Evolutionary conservation across 2,113 vertebrate genomes (phyloP), one percentile per base, ranked within the genome.

Genomic region (Neodon shergylaensis): DNA sequence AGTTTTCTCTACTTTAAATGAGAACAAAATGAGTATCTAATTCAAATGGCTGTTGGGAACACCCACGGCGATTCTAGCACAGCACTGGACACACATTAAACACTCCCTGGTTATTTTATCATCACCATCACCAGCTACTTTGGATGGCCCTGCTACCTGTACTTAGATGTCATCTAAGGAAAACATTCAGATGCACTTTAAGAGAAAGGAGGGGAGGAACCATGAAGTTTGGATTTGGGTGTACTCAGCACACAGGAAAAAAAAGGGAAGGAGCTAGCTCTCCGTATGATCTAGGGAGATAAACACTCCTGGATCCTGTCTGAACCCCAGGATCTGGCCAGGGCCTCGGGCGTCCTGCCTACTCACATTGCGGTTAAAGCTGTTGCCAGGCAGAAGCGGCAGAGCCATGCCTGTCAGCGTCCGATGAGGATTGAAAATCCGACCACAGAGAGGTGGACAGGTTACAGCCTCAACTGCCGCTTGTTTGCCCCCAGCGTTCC

Each of bases 361-460:
- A 99, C 99, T 99, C 98, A 99, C 99, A 3, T 98, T 98, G 97
- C 94, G 97, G n/a, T 97, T 98, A 91, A 96, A 96, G 47, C 96
- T 98, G 89, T 97, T 94, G 65, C 99, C 99, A 0, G 98, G 99
- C 47, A 99, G 96, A 84, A 99, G 84, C 11, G 99, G 99, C 74
- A 99, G 97, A 44, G 98, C 88, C 99, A 99, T 99, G 39, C 3
- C 96, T 84, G 88, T 82, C 4, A 44, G 72, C 10, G 36, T 83
- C 44, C n/a, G 81, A 84, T 0, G 10, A 89, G 79, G 14, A n/a
- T 47, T 79, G 9, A 54, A 47, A 74, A 49, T 84, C 87, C 2
- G 0, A 90, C 24, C 47, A 58, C 11, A 76, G 21, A 21, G 1
- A 19, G 70, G 3, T 0, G 12, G 1, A 33, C 70, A 21, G 13